Conservation (phyloP, 2,113 vertebrate genomes). For the Caranx ignobilis region DNA sequence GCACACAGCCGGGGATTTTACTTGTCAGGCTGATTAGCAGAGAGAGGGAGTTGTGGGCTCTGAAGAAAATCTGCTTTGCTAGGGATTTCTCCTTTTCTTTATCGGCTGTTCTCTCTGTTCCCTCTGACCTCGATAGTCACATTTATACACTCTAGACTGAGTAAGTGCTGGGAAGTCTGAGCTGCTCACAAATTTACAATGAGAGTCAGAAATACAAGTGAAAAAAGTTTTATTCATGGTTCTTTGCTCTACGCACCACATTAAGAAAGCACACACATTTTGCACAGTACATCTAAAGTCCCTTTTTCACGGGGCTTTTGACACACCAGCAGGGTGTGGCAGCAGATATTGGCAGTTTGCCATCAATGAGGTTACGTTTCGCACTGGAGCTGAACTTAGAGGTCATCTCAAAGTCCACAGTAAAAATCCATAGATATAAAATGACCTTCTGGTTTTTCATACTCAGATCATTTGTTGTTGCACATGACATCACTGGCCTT, state of each 20-base stretch:
- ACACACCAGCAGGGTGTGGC: background rate
- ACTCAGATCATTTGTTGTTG: background rate
- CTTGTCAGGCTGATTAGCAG: slow-evolving; percentile 55
- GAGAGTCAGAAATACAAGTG: background rate
- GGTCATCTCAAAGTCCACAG: background rate
- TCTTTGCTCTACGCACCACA: background rate
- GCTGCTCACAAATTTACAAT: background rate
- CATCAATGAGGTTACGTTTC: background rate
- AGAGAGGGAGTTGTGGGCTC: slow-evolving; percentile 23
- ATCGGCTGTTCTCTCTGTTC: slow-evolving; percentile 20
- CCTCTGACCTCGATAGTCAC: background rate
- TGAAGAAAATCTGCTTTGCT: slow-evolving; percentile 60
- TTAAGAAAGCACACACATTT: background rate
- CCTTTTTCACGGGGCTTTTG: background rate
- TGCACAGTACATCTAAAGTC: background rate
- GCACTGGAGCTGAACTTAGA: background rate
- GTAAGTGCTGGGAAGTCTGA: background rate
- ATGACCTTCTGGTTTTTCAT: background rate
- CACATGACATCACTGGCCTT: background rate
- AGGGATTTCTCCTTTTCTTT: slow-evolving; percentile 4
- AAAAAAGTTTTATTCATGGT: background rate
- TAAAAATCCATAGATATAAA: background rate
- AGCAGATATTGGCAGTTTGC: background rate
- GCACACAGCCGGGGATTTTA: slow-evolving; percentile 56
- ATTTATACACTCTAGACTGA: slow-evolving; percentile 7